Evolutionary conservation across 1,140 invertebrate genomes (phyloP).

Genomic region (Bombus ignitus): DNA sequence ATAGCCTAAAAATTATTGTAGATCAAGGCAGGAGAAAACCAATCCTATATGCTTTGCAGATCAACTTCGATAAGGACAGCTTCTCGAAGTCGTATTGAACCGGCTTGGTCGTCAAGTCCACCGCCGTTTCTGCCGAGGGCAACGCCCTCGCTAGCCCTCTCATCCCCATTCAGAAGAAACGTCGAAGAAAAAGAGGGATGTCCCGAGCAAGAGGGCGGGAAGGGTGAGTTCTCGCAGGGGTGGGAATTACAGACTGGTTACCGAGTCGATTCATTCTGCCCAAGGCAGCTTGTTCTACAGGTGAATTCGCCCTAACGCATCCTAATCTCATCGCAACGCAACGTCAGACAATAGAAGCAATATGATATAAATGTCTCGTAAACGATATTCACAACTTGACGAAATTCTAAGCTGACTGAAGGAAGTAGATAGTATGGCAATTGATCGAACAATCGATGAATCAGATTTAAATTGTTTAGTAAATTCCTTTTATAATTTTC

Average conservation of each 20-base stretch:
- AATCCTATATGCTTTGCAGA: constrained; percentile 6
- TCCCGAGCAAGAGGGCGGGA: constrained; percentile 33
- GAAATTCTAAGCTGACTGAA: background rate
- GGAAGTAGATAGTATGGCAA: background rate
- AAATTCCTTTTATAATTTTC: background rate
- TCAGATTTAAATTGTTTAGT: background rate
- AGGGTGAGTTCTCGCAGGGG: constrained; percentile 36
- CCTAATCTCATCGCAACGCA: background rate
- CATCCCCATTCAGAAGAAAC: constrained; percentile 65
- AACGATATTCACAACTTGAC: background rate
- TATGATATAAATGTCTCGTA: background rate
- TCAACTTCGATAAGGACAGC: constrained; percentile 45
- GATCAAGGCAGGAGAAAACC: background rate
- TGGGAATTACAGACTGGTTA: constrained; percentile 25
- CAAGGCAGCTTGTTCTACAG: constrained; percentile 12
- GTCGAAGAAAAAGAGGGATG: constrained; percentile 54
- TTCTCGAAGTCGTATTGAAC: constrained; percentile 62
- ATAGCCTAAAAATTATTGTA: background rate
- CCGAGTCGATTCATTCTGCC: constrained; percentile 44
- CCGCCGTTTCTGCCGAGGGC: constrained; percentile 61
- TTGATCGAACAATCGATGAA: background rate
- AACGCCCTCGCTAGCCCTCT: constrained; percentile 66
- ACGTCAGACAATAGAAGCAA: background rate
- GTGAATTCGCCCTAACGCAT: constrained; percentile 10
- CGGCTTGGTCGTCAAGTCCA: constrained; percentile 63